phyloP scores from a whole-genome alignment of 2,888 invertebrate genomes.

The Rotaria magnacalcarata region DNA sequence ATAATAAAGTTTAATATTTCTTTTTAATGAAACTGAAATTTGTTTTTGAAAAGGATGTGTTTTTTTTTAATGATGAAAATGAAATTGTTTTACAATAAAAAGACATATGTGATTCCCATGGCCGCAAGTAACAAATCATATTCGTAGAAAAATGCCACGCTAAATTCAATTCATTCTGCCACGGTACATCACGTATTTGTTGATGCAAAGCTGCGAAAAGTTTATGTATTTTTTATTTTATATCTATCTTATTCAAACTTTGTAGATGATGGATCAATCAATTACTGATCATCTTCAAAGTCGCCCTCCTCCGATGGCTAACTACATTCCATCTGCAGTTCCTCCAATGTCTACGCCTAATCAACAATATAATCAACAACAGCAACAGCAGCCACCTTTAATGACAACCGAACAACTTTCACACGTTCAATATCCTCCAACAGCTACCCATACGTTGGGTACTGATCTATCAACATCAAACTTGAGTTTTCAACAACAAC shows the following conservation, averaged over 20 bases:
- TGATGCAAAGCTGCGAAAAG: background rate
- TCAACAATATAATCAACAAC: background rate
- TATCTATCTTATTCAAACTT: too few species aligned
- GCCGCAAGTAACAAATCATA: background rate
- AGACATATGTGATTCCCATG: background rate
- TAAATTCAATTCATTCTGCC: background rate
- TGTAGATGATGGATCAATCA: constrained; percentile 2
- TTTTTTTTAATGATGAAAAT: background rate
- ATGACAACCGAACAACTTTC: background rate
- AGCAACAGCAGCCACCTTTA: background rate
- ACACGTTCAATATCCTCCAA: background rate
- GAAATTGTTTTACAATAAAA: background rate
- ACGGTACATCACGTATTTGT: background rate
- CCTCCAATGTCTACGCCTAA: background rate
- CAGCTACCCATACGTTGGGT: background rate
- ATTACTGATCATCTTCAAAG: background rate
- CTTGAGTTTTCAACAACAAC: background rate
- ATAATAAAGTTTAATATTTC: background rate
- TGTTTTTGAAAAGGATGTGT: background rate
- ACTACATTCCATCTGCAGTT: background rate
- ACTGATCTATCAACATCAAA: background rate
- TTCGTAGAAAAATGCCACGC: background rate
- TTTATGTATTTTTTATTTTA: too few species aligned
- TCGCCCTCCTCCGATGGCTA: background rate
- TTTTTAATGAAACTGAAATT: background rate